phyloP scores from a whole-genome alignment of 2,113 vertebrate species.

The Brachypteracias leptosomus region DNA sequence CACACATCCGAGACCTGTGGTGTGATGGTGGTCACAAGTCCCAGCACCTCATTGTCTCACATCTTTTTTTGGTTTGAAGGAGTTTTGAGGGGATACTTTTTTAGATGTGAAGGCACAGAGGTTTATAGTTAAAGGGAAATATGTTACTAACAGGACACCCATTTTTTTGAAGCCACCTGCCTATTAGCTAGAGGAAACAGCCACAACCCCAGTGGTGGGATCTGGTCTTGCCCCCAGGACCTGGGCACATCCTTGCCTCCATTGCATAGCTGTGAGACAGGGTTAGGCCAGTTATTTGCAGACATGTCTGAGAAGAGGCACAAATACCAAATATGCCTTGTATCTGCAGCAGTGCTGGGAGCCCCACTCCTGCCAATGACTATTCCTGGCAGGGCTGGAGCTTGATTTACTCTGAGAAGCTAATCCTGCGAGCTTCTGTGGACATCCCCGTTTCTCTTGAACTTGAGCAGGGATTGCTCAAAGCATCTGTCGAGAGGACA shows the following conservation, averaged over 20 bases:
- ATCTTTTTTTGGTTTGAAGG: background rate
- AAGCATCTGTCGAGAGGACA: background rate
- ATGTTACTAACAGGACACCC: background rate
- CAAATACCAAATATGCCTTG: background rate
- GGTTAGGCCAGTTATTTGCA: background rate
- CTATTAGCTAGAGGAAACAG: background rate
- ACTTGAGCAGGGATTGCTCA: background rate
- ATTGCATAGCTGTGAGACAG: background rate
- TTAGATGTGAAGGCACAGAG: background rate
- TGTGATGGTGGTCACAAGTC: background rate
- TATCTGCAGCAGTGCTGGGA: background rate
- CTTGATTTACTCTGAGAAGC: background rate
- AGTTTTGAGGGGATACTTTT: background rate
- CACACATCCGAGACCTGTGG: background rate
- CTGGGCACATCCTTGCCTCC: background rate
- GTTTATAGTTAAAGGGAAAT: background rate
- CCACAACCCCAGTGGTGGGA: background rate
- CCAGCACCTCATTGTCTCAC: fast-evolving
- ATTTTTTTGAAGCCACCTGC: background rate
- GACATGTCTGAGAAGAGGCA: background rate
- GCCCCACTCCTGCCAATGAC: background rate
- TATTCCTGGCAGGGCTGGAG: background rate
- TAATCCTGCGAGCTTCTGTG: background rate
- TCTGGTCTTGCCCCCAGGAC: background rate
- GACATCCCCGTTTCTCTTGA: background rate